Evolutionary conservation across 2,113 vertebrate species (phyloP).

Genomic region (Bambusicola thoracicus): DNA sequence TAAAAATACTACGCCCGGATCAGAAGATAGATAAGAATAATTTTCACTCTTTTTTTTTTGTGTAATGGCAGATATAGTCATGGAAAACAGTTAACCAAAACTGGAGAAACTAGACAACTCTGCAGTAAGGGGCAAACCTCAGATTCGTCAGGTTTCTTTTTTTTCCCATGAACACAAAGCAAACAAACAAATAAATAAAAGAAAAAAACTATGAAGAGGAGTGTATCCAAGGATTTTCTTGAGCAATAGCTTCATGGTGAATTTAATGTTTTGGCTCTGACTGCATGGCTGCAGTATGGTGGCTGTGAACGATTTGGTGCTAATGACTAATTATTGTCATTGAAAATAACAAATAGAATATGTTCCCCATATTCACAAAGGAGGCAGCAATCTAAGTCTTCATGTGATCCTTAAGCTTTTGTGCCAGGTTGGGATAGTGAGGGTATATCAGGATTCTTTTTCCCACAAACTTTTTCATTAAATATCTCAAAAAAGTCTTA

Average conservation of each 20-base stretch:
- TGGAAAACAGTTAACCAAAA: neutral
- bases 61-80: neutral
- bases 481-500: neutral
- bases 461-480: neutral
- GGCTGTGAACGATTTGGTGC: rapidly evolving
- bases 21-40: neutral
- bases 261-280: neutral
- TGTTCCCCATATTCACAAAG: neutral
- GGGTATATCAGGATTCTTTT: neutral
- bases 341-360: neutral
- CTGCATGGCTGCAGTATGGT: neutral
- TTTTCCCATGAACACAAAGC: neutral
- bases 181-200: neutral
- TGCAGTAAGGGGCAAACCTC: neutral
- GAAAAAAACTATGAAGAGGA: rapidly evolving
- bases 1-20: neutral
- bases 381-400: neutral
- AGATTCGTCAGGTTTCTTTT: neutral
- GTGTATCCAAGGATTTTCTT: rapidly evolving
- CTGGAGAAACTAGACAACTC: neutral
- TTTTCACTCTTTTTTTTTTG: neutral
- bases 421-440: neutral
- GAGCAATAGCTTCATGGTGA: neutral
- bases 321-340: neutral
- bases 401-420: neutral